Conservation (phyloP, 1,140 invertebrate genomes). For the Agrilus planipennis region DNA sequence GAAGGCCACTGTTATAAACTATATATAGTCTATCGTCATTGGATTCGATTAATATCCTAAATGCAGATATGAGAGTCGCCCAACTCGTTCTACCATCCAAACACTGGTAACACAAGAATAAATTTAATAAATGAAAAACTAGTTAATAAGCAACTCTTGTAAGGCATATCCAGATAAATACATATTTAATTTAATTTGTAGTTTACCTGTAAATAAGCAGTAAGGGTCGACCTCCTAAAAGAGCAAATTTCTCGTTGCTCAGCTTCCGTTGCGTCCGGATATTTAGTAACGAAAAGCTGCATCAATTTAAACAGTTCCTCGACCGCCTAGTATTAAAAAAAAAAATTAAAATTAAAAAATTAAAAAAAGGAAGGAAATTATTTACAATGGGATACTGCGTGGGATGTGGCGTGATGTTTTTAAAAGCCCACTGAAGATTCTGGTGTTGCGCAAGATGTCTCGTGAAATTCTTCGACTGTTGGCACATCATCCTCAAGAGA, state of each 20-base stretch:
- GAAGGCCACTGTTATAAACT: conserved; percentile 76
- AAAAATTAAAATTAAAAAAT: background rate
- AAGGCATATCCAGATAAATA: background rate
- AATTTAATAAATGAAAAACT: background rate
- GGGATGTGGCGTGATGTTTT: conserved; percentile 88
- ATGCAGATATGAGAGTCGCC: conserved; percentile 80
- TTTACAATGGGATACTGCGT: conserved; percentile 75
- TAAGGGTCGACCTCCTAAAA: conserved; percentile 70
- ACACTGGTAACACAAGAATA: conserved; percentile 37
- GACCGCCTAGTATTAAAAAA: conserved; percentile 50
- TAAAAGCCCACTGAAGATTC: conserved; percentile 93
- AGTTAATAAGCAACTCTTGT: too few species aligned
- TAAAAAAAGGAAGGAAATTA: conserved; percentile 9
- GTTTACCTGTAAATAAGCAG: conserved; percentile 63
- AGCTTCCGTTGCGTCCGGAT: conserved; percentile 63
- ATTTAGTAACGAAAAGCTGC: conserved; percentile 66
- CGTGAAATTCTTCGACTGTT: conserved; percentile 73
- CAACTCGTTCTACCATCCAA: conserved; percentile 74
- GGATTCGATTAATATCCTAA: conserved; percentile 75
- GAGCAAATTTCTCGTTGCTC: conserved; percentile 68
- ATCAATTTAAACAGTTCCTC: conserved; percentile 85
- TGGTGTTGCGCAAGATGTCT: conserved; percentile 80
- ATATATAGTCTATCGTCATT: conserved; percentile 81
- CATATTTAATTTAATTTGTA: background rate
- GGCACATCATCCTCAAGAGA: conserved; percentile 76